Conservation (phyloP, 2,797 vertebrate genomes). For the Acanthopagrus latus region DNA sequence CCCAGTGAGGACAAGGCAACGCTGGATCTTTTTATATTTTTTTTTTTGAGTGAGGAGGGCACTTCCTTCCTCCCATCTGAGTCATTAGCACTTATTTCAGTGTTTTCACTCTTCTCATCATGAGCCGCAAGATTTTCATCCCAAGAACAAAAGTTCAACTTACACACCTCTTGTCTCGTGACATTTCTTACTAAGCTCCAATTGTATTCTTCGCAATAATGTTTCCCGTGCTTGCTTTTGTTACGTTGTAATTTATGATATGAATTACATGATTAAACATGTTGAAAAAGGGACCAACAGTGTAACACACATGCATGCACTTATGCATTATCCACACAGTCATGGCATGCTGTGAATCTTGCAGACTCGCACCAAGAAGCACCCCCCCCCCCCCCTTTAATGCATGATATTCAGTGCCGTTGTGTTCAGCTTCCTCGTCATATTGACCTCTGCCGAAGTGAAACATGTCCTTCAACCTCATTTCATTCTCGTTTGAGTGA, state of each 20-base stretch:
- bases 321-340: constrained; percentile 26
- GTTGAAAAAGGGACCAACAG: constrained; percentile 74
- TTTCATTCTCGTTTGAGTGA: constrained; percentile 31
- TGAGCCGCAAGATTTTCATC: constrained; percentile 18
- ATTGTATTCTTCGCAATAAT: constrained; percentile 7
- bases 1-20: constrained; percentile 11
- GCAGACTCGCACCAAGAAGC: constrained; percentile 60
- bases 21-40: constrained; percentile 10
- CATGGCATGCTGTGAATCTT: constrained; percentile 47
- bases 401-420: constrained; percentile 42
- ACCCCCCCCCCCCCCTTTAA: constrained; percentile 31
- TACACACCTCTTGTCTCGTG: constrained; percentile 15
- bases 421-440: constrained; percentile 36
- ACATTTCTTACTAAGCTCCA: constrained; percentile 8
- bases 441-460: constrained; percentile 45
- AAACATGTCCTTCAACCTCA: constrained; percentile 35
- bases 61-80: constrained; percentile 14
- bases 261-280: constrained; percentile 26
- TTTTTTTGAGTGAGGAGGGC: constrained; percentile 1
- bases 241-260: constrained; percentile 51
- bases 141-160: background rate
- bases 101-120: constrained; percentile 24
- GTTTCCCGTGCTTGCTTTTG: constrained; percentile 35
- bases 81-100: constrained; percentile 71
- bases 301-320: constrained; percentile 33